phyloP scores from a whole-genome alignment of 2,797 vertebrate species.

The Phylloscopus collybita region DNA sequence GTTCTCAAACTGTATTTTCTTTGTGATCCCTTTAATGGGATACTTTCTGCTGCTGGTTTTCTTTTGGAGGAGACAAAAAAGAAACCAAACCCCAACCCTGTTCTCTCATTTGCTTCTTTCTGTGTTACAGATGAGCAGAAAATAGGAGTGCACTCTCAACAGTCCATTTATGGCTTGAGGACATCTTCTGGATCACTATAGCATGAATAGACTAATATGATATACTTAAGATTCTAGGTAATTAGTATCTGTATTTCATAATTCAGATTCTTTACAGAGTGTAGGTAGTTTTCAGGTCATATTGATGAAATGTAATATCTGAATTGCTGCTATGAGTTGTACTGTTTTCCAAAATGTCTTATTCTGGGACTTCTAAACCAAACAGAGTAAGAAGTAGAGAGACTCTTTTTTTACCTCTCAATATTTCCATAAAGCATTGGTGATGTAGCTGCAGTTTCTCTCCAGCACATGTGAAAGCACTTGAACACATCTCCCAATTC shows the following conservation, averaged over 20 bases:
- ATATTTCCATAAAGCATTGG: background rate
- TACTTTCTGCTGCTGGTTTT: constrained; percentile 16
- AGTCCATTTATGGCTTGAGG: background rate
- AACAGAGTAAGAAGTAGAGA: background rate
- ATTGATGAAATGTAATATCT: background rate
- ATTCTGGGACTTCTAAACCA: background rate
- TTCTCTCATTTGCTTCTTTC: background rate
- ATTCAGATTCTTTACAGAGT: background rate
- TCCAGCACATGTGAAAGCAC: background rate
- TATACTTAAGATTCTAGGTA: background rate
- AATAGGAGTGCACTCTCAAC: background rate
- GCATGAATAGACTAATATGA: background rate
- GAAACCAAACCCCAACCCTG: background rate
- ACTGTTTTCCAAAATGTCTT: background rate
- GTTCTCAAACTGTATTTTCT: background rate
- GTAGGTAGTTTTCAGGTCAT: background rate
- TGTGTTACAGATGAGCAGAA: background rate
- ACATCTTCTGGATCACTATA: background rate
- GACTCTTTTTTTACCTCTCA: background rate
- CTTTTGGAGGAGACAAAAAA: background rate
- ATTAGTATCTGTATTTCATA: background rate
- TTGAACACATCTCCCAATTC: background rate
- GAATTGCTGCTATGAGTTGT: background rate
- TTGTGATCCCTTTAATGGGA: constrained; percentile 21
- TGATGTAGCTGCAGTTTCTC: background rate